Evolutionary conservation across 2,888 invertebrate species (phyloP).

Genomic region (Cantharis lateralis): DNA sequence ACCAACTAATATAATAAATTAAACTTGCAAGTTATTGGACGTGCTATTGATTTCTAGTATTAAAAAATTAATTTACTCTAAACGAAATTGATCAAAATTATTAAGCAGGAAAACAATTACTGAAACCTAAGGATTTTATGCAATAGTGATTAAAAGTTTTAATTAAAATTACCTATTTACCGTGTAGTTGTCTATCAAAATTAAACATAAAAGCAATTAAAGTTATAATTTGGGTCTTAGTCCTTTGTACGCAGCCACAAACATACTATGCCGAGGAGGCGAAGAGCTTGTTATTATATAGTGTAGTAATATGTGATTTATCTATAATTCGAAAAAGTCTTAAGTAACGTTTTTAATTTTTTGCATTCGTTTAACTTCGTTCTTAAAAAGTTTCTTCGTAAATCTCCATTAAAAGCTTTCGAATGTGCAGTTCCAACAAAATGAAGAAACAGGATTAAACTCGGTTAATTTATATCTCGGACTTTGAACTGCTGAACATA

Average conservation of each 20-base stretch:
- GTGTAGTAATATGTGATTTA: too few species aligned
- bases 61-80: neutral
- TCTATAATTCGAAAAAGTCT: too few species aligned
- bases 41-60: neutral
- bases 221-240: neutral
- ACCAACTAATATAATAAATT: neutral
- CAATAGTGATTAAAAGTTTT: neutral
- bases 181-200: neutral
- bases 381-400: constrained; percentile 23
- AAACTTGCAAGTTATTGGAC: neutral
- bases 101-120: neutral
- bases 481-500: constrained; percentile 30
- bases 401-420: constrained; percentile 27
- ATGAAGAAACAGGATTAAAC: constrained; percentile 31
- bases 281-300: neutral
- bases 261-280: neutral
- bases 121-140: neutral
- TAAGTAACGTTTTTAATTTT: neutral
- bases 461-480: constrained; percentile 30
- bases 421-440: constrained; percentile 27
- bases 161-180: neutral
- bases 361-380: constrained; percentile 1
- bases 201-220: neutral
- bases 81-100: neutral
- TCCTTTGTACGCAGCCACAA: neutral